phyloP scores from a whole-genome alignment of 53 echinoderm and acorn worm genomes.

The Zoroaster sp. region DNA sequence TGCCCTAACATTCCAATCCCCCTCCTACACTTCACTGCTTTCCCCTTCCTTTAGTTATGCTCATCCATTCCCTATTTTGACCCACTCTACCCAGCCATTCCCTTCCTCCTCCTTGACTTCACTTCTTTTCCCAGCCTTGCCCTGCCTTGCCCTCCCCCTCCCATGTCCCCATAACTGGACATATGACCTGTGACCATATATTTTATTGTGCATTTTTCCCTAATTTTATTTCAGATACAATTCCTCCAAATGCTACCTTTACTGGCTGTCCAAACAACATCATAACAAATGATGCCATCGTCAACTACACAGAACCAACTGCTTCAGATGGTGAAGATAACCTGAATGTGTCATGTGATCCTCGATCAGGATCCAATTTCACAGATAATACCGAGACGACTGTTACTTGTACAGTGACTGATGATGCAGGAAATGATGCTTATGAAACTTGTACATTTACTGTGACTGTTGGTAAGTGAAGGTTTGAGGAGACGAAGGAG shows the following conservation, averaged over 20 bases:
- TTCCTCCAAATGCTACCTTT: not conserved
- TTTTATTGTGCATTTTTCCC: not conserved
- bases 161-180: not conserved
- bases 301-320: constrained; percentile 1
- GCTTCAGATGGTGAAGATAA: not conserved
- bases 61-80: no score
- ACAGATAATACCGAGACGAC: not conserved
- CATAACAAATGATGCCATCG: not conserved
- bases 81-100: no score
- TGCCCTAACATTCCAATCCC: no score
- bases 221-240: not conserved
- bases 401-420: not conserved
- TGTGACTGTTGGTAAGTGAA: constrained; percentile 21
- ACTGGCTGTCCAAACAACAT: not conserved
- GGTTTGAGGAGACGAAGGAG: not conserved
- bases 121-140: no score
- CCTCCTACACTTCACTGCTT: no score
- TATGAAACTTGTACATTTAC: not conserved
- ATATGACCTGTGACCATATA: no score
- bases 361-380: not conserved
- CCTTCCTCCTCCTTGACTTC: no score
- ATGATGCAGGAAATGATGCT: not conserved
- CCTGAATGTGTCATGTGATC: not conserved
- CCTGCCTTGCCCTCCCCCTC: no score
- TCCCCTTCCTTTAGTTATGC: no score